Percentiles rank a stretch among this genome's conserved stretches.
These are phyloP conservation scores for Parnassius orleans DNA, from an alignment of 2,888 invertebrate genomes.

Conservation along the genomic window DNA sequence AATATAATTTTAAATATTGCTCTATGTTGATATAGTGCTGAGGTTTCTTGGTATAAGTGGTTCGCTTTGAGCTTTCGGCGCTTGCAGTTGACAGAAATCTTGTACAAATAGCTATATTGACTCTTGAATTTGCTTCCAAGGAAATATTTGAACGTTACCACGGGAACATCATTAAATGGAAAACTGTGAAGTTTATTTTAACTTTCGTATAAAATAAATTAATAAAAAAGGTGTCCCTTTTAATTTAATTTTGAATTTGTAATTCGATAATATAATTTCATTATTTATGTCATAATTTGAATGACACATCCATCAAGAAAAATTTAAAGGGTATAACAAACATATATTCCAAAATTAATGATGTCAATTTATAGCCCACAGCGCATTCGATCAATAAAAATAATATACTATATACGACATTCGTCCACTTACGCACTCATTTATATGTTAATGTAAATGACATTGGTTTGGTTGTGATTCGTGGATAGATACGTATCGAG, in stretches of 20 bases:
- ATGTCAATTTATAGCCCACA: constrained; percentile 50
- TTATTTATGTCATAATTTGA: not conserved
- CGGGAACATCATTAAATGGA: not conserved
- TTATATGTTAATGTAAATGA: constrained; percentile 77
- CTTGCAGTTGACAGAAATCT: constrained; percentile 22
- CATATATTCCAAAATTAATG: constrained; percentile 31
- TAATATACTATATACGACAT: constrained; percentile 60
- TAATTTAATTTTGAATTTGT: too few relatives aligned
- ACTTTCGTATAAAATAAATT: too few relatives aligned
- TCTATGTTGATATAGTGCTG: constrained; percentile 58
- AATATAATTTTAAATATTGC: constrained; percentile 66
- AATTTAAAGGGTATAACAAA: not conserved
- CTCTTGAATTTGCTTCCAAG: constrained; percentile 13
- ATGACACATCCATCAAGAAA: not conserved
- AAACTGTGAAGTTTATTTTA: too few relatives aligned
- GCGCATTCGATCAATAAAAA: constrained; percentile 49
- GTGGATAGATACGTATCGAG: constrained; percentile 70
- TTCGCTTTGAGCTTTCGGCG: constrained; percentile 32
- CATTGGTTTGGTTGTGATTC: constrained; percentile 69
- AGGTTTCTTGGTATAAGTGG: constrained; percentile 48
- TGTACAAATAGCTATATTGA: constrained; percentile 15
- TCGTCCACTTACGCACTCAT: constrained; percentile 78
- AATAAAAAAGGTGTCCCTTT: too few relatives aligned
- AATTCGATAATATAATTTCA: not conserved
- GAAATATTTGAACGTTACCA: constrained; percentile 29